These are phyloP conservation scores for Willowsia nigromaculata DNA, from an alignment of 2,888 invertebrate species.

Conservation along the genomic window DNA sequence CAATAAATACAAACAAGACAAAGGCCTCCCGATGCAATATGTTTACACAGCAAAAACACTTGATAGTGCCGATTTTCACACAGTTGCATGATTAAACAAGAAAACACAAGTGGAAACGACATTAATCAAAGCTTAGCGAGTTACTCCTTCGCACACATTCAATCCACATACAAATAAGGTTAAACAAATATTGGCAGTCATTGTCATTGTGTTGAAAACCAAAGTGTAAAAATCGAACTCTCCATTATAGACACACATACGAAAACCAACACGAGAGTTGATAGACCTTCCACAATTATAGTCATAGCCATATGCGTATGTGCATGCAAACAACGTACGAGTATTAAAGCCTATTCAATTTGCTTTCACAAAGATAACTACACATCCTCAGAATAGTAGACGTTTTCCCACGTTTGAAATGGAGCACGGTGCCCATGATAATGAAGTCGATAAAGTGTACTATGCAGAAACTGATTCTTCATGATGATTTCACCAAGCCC, in stretches of 20 bases:
- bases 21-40: constrained; percentile 25
- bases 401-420: neutral
- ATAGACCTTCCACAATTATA: neutral
- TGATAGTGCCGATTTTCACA: constrained; percentile 36
- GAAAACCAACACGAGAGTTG: neutral
- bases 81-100: constrained; percentile 53
- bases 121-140: constrained; percentile 46
- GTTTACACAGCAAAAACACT: constrained; percentile 27
- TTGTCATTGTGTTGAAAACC: constrained; percentile 13
- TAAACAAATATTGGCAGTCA: constrained; percentile 49
- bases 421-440: neutral
- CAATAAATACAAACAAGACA: constrained; percentile 29
- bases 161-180: constrained; percentile 43
- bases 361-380: too few relatives aligned
- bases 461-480: constrained; percentile 13
- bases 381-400: too few relatives aligned
- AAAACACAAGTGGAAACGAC: constrained; percentile 31
- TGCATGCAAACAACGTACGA: too few relatives aligned
- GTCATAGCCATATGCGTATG: too few relatives aligned
- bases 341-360: too few relatives aligned
- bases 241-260: neutral
- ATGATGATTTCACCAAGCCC: neutral
- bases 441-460: constrained; percentile 9
- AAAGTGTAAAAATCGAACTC: constrained; percentile 14
- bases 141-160: constrained; percentile 6